Percentiles rank a stretch among this genome's conserved stretches.
These are phyloP conservation scores for Arrhamphus sclerolepis DNA, from an alignment of 2,797 vertebrate genomes.

Conservation along the genomic window DNA sequence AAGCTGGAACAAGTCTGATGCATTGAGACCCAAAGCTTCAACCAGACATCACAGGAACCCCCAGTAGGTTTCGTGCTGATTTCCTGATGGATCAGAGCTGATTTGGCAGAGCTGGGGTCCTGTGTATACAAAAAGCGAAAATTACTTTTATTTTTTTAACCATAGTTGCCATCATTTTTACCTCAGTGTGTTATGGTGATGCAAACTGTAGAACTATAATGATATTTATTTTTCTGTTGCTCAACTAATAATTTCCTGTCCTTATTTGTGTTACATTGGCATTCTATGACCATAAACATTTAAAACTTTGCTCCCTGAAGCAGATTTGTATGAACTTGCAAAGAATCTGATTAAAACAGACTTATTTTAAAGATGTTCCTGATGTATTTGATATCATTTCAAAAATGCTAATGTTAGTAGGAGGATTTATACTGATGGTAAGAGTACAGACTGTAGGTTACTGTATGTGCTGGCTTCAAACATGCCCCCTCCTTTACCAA, in stretches of 20 bases:
- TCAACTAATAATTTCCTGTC: no score
- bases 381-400: not conserved
- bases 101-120: not conserved
- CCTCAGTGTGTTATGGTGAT: no score
- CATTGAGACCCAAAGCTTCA: not conserved
- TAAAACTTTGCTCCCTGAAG: not conserved
- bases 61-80: no score
- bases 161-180: no score
- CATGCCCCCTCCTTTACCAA: not conserved
- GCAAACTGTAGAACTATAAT: no score
- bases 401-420: not conserved
- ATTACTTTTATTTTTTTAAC: not conserved
- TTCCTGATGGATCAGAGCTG: not conserved
- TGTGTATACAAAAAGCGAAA: not conserved
- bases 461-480: not conserved
- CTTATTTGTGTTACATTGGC: no score
- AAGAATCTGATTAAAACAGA: no score
- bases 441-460: not conserved
- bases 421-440: not conserved
- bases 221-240: no score
- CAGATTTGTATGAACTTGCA: not conserved
- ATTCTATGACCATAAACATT: no score
- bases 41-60: not conserved
- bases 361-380: not conserved
- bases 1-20: conserved; percentile 2